Base-by-base conservation (phyloP, 2,113 vertebrate genomes). In the Myotis lucifugus region DNA sequence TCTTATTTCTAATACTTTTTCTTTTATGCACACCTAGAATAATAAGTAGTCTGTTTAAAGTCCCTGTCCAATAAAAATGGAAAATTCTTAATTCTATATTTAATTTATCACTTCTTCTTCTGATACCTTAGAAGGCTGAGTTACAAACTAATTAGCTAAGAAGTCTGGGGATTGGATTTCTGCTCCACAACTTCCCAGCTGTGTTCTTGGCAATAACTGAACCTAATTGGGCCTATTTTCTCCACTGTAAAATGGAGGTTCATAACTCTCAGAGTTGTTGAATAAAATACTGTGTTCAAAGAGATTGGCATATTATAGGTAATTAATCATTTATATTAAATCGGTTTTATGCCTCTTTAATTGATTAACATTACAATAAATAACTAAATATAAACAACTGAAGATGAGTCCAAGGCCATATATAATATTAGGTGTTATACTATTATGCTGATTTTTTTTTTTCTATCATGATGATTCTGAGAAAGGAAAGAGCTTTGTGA, bases 81-180 rank as follows among this genome's bases (percentile, higher is more conserved):
- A 82, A 96, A 82, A 88, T 46, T 92, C n/a, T 95, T 82, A 84
- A 88, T 88, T 96, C n/a, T 85, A 10, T 88, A 52, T 96, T 94
- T 88, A 93, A 88, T 72, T 78, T 95, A 50, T 86, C 19, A 77
- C 13, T 74, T 91, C 67, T 59, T 95, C 1, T 81, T 93, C 69
- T 95, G 54, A 86, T 86, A 93, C 34, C 56, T 79, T 91, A 4
- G 67, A 70, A 81, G 18, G 59, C n/a, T 93, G 64, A 78, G 89
- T 91, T 93, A 82, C 37, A 89, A 42, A 94, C 83, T 89, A 82
- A 76, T 90, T 72, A 89, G 42, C 86, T 93, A 27, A 66, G 66
- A 74, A 73, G 40, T 77, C 54, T 54, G 74, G 61, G 25, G 29
- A 85, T 19, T 85, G 37, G 82, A 85, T 96, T 95, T 95, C 54